Evolutionary conservation across 2,888 invertebrate species (phyloP), one percentile per base, ranked within the genome.

Genomic region (Gerris lacustris): DNA sequence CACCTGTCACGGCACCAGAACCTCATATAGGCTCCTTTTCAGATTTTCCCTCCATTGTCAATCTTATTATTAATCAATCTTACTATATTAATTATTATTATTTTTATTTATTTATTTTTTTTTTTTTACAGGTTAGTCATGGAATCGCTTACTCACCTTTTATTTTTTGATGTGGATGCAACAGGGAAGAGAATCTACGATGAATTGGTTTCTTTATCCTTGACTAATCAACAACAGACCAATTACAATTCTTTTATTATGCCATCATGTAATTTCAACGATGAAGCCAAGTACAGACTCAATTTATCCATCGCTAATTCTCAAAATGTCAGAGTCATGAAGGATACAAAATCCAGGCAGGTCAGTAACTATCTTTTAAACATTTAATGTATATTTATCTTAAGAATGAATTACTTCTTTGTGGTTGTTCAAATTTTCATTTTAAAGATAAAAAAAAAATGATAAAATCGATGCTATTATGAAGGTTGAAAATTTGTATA

Each of bases 101-200:
- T 47, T 47, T 47, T 47, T 11, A 47, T 47, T 47, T 7, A 47
- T 47, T 47, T 47, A 7, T 7, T 47, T 47, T 55, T 55, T 55
- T 55, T 55, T 15, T 55, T 9, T 55, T 55, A 1, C 15, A 55
- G 55, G 55, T 55, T 55, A 11, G 9, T 11, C 9, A 55, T 55
- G 55, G 55, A 55, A 55, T 55, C 55, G 55, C 55, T 55, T 9
- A 55, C 55, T 55, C 55, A 55, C 15, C 55, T 55, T 55, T 55
- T 55, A 15, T 55, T 55, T 55, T 55, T 55, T 55, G 55, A 55
- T 55, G 55, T 55, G 55, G 55, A 55, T 55, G 55, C 55, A 55
- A 55, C 55, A 15, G 55, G 55, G 9, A 55, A 55, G 15, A 55
- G 15, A 15, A 55, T 55, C 15, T 55, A 55, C 5, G 55, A 55